Conservation (phyloP, 2,113 vertebrate species). For the Sardina pilchardus region DNA sequence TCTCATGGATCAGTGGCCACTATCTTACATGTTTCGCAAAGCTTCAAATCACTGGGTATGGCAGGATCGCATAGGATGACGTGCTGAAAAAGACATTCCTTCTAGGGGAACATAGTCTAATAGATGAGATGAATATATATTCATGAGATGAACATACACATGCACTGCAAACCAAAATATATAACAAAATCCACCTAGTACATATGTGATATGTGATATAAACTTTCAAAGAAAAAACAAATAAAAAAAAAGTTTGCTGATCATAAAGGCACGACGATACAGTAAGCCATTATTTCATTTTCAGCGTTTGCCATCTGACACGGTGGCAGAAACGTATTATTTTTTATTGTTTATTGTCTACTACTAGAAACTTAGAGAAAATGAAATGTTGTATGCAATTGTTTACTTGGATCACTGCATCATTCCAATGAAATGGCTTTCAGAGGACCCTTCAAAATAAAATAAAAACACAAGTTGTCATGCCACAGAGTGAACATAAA, state of each 20-base stretch:
- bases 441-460: background rate
- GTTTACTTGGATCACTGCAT: background rate
- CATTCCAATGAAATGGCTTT: background rate
- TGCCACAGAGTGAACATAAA: background rate
- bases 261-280: background rate
- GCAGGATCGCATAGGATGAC: background rate
- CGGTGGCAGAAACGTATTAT: background rate
- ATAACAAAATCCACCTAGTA: too few species aligned
- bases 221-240: too few species aligned
- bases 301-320: background rate
- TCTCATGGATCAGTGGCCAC: background rate
- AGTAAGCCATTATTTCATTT: background rate
- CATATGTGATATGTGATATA: too few species aligned
- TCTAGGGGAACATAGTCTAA: background rate
- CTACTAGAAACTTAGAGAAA: background rate
- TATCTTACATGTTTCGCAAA: background rate
- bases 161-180: background rate
- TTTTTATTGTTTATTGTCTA: background rate
- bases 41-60: background rate
- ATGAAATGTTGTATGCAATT: background rate
- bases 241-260: background rate
- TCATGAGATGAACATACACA: background rate
- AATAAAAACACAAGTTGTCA: background rate
- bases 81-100: background rate
- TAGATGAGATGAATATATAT: background rate